Conservation (phyloP, 2,888 invertebrate genomes). For the Myopa tessellatipennis region DNA sequence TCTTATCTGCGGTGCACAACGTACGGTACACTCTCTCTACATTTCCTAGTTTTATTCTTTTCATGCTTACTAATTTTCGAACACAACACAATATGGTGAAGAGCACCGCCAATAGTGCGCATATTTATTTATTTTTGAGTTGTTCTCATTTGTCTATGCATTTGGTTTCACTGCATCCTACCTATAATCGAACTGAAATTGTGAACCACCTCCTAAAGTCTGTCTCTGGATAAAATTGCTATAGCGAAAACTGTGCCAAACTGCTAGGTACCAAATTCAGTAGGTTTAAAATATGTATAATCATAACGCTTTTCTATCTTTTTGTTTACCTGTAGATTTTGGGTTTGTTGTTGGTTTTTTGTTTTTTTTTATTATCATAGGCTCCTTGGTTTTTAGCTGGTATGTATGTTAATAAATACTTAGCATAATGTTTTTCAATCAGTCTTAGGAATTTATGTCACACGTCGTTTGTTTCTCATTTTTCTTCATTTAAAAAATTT, state of each 20-base stretch:
- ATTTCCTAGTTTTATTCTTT: conserved; percentile 4
- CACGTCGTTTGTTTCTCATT: conserved; percentile 11
- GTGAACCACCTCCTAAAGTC: no score
- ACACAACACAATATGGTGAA: no score
- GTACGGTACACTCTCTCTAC: background rate
- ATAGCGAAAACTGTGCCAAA: no score
- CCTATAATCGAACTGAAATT: no score
- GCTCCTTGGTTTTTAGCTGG: background rate
- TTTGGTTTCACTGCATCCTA: no score
- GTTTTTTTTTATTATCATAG: conserved; percentile 33
- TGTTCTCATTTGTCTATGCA: no score
- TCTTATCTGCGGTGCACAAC: conserved; percentile 41
- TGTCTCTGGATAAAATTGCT: no score
- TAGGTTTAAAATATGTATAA: background rate
- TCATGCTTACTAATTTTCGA: conserved; percentile 5
- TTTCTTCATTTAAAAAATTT: background rate
- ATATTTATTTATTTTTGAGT: background rate
- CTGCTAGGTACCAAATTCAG: no score
- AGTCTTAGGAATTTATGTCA: no score
- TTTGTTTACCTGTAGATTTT: conserved; percentile 25
- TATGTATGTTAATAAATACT: no score
- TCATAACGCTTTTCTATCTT: background rate
- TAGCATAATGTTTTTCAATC: no score
- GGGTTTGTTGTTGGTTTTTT: conserved; percentile 34
- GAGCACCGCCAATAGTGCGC: background rate